These are phyloP conservation scores for Charina bottae DNA, from an alignment of 2,113 vertebrate species.

Conservation along the genomic window DNA sequence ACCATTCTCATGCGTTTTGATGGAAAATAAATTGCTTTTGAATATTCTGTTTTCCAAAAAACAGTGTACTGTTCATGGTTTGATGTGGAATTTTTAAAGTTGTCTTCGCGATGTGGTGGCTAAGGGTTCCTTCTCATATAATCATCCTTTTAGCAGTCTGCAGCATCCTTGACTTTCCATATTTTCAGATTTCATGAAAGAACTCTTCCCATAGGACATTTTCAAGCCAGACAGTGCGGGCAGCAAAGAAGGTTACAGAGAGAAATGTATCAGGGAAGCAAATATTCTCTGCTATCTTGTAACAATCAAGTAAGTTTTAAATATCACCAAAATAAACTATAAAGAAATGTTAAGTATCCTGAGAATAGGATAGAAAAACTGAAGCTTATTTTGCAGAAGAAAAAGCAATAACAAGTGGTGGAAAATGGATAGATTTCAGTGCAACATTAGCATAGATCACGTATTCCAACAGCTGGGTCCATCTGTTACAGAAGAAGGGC, in stretches of 20 bases:
- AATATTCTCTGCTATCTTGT: not conserved
- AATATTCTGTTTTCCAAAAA: not conserved
- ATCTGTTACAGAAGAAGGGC: not conserved
- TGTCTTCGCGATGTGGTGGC: not conserved
- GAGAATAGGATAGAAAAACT: not conserved
- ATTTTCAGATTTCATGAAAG: not conserved
- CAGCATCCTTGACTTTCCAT: not conserved
- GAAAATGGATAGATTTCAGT: not conserved
- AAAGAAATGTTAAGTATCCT: not conserved
- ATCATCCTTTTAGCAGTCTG: not conserved
- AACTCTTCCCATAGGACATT: not conserved
- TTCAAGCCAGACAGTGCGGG: not conserved
- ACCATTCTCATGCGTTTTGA: not conserved
- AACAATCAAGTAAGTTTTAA: not conserved
- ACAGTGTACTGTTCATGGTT: not conserved
- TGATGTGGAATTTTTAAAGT: not conserved
- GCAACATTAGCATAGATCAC: not conserved
- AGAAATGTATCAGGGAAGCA: not conserved
- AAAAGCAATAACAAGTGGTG: not conserved
- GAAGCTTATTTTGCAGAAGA: not conserved
- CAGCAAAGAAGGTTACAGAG: not conserved
- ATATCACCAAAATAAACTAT: not conserved
- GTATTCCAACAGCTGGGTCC: not conserved
- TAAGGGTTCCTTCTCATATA: not conserved
- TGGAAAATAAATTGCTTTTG: not conserved